phyloP scores from a whole-genome alignment of 2,113 vertebrate genomes.

The Orcinus orca region DNA sequence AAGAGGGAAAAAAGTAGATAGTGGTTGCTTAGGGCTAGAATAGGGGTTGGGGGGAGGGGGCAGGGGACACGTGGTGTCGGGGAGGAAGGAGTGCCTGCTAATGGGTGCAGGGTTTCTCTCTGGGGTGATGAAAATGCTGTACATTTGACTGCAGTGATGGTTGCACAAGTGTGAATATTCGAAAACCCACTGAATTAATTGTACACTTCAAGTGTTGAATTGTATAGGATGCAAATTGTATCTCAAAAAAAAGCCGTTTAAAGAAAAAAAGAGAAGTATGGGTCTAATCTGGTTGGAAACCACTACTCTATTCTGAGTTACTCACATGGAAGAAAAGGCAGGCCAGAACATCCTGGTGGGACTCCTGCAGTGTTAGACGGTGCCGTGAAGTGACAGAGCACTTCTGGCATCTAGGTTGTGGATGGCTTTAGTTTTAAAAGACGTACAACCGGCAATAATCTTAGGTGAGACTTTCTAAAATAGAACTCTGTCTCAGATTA shows the following conservation, averaged over 20 bases:
- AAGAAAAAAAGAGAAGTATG: not conserved
- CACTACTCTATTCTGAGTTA: not conserved
- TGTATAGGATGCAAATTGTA: not conserved
- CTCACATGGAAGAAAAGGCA: not conserved
- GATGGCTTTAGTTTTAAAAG: not conserved
- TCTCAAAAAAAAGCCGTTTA: not conserved
- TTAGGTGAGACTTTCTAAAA: conserved; percentile 43
- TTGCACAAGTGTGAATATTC: rapidly evolving
- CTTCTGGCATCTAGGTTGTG: not conserved
- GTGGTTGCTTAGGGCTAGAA: rapidly evolving
- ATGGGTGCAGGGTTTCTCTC: rapidly evolving
- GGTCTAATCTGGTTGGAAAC: not conserved
- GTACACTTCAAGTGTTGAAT: not conserved
- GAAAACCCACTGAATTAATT: not conserved
- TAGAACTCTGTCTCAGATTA: conserved; percentile 25
- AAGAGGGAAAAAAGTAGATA: rapidly evolving
- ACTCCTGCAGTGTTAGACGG: not conserved
- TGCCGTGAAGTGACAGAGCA: not conserved
- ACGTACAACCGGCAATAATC: not conserved
- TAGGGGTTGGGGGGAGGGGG: rapidly evolving
- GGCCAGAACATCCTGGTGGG: not conserved
- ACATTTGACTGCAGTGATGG: not conserved
- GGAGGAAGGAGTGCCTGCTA: too few species aligned
- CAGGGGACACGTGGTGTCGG: too few species aligned
- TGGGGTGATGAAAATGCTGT: not conserved